phyloP scores from a whole-genome alignment of 2,888 invertebrate genomes.

The Dorcus hopei region DNA sequence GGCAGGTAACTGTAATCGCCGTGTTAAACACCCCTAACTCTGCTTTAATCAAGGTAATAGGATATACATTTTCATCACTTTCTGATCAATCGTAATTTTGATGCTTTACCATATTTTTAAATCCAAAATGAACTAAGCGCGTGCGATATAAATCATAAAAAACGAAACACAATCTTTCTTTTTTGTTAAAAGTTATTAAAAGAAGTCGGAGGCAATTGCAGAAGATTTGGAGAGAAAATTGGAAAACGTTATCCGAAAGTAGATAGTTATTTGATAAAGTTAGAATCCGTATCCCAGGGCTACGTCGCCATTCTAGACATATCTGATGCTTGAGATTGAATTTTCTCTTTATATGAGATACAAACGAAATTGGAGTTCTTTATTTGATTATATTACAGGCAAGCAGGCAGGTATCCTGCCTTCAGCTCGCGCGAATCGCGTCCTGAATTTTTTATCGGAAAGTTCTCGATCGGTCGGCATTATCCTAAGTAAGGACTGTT shows the following conservation, averaged over 20 bases:
- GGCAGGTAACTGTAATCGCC: not conserved
- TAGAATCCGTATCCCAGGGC: conserved; percentile 31
- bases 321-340: conserved; percentile 34
- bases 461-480: conserved; percentile 25
- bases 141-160: no score
- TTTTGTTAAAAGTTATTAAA: no score
- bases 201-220: no score
- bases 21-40: not conserved
- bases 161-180: no score
- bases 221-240: conserved; percentile 20
- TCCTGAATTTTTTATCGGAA: not conserved
- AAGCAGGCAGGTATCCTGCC: no score
- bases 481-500: conserved; percentile 18
- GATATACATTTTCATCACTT: no score
- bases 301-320: conserved; percentile 27
- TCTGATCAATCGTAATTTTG: no score
- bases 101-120: no score
- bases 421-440: no score
- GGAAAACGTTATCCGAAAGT: conserved; percentile 31
- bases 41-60: no score
- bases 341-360: conserved; percentile 29
- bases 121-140: no score
- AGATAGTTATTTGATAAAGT: conserved; percentile 34
- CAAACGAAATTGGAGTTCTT: conserved; percentile 26
- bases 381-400: conserved; percentile 28